phyloP scores from a whole-genome alignment of 2,797 vertebrate species.

The Mormyrops attenuatus region DNA sequence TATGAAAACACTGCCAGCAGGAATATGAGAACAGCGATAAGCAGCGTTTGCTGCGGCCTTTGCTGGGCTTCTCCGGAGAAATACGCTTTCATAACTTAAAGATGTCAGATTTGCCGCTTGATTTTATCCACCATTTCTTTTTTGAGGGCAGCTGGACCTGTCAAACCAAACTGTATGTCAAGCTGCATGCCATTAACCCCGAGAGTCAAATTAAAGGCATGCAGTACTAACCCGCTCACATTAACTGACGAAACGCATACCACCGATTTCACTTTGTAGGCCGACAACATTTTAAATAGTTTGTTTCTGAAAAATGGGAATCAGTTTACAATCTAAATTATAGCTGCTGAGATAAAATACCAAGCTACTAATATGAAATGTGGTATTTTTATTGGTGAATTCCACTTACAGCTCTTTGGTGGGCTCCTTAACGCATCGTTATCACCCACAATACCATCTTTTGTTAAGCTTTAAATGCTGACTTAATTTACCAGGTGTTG shows the following conservation, averaged over 20 bases:
- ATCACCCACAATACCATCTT: not conserved
- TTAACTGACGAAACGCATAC: not conserved
- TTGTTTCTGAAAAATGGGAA: not conserved
- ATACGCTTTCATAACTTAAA: not conserved
- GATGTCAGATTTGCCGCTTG: not conserved
- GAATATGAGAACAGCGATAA: not conserved
- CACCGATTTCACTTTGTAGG: not conserved
- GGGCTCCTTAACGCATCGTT: not conserved
- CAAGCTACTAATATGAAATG: not conserved
- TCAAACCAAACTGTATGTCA: not conserved
- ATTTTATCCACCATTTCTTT: not conserved
- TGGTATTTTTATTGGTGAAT: not conserved
- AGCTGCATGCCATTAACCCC: not conserved
- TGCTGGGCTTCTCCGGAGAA: not conserved
- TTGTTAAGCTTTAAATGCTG: not conserved
- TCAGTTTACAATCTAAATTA: not conserved
- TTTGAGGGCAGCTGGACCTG: not conserved
- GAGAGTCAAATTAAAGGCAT: not conserved
- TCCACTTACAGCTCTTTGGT: not conserved
- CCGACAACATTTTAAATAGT: not conserved
- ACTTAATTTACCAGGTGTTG: not conserved
- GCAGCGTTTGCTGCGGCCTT: not conserved
- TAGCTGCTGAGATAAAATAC: not conserved
- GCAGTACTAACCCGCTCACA: not conserved
- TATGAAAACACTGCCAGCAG: not conserved